Conservation (phyloP, 2,888 invertebrate genomes). For the Drosophila meridiana region DNA sequence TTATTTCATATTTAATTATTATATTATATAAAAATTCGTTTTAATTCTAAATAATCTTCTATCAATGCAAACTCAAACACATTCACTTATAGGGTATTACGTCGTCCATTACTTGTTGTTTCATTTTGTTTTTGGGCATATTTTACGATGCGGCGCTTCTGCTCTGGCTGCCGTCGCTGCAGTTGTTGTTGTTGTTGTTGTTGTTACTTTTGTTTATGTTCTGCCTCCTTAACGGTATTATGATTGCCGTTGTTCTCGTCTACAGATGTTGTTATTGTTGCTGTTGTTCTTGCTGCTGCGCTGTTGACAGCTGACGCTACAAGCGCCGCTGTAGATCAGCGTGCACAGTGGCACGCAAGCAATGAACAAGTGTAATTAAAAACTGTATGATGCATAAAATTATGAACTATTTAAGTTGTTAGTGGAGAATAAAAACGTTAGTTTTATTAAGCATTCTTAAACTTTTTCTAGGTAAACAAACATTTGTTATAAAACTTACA, state of each 20-base stretch:
- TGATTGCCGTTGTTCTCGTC: conserved; percentile 70
- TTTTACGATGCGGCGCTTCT: conserved; percentile 41
- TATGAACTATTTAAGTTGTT: neutral
- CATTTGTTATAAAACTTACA: too few relatives aligned
- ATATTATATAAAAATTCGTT: neutral
- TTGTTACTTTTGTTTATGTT: conserved; percentile 69
- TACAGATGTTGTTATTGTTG: conserved; percentile 27
- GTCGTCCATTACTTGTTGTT: neutral
- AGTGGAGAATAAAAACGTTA: neutral
- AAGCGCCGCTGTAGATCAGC: conserved; percentile 37
- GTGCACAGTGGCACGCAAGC: conserved; percentile 38
- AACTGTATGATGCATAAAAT: neutral
- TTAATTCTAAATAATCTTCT: neutral
- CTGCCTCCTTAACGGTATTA: conserved; percentile 73
- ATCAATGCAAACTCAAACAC: neutral
- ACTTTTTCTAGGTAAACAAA: too few relatives aligned
- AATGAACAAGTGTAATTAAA: neutral
- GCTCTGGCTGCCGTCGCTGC: conserved; percentile 31
- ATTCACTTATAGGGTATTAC: conserved; percentile 20
- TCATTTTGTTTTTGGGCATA: conserved; percentile 20
- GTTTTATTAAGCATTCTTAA: neutral
- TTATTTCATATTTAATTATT: too few relatives aligned
- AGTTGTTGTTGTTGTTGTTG: conserved; percentile 39
- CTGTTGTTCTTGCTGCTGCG: conserved; percentile 26
- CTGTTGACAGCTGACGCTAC: conserved; percentile 55